These are phyloP conservation scores for Ptyas mucosa DNA, from an alignment of 2,113 vertebrate species.

Conservation along the genomic window DNA sequence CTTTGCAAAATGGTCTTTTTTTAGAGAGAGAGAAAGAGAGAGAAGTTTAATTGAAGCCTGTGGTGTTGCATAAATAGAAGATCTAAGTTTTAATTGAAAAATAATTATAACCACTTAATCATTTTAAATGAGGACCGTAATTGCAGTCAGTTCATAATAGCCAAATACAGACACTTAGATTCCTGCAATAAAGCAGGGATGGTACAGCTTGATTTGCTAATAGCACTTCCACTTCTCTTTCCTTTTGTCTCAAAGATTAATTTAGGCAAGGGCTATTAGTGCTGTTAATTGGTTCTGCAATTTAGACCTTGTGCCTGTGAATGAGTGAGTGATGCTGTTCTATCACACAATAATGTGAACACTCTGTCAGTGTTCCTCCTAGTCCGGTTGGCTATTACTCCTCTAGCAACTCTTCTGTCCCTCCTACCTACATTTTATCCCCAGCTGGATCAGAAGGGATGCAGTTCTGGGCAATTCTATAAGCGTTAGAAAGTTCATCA, in stretches of 20 bases:
- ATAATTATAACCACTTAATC: conserved; percentile 99
- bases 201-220: conserved; percentile 93
- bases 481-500: conserved; percentile 58
- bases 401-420: conserved; percentile 29
- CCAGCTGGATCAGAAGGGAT: conserved; percentile 45
- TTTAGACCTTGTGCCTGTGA: conserved; percentile 96
- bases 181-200: conserved; percentile 94
- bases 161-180: conserved; percentile 87
- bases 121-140: conserved; percentile 96
- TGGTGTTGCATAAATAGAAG: conserved; percentile 83
- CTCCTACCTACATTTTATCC: conserved; percentile 37
- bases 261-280: conserved; percentile 99
- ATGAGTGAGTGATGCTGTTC: conserved; percentile 95
- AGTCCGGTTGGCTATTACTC: conserved; percentile 81
- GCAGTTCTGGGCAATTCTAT: conserved; percentile 50
- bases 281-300: conserved; percentile 99
- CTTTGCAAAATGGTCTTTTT: conserved; percentile 62
- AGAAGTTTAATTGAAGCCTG: conserved; percentile 78
- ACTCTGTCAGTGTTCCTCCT: conserved; percentile 87
- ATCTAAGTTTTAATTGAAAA: conserved; percentile 99
- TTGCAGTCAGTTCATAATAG: conserved; percentile 95
- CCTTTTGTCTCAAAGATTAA: conserved; percentile 99
- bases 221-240: conserved; percentile 92
- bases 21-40: not conserved
- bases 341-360: conserved; percentile 87